Conservation (phyloP, 1,140 invertebrate genomes). For the Metaphire vulgaris region DNA sequence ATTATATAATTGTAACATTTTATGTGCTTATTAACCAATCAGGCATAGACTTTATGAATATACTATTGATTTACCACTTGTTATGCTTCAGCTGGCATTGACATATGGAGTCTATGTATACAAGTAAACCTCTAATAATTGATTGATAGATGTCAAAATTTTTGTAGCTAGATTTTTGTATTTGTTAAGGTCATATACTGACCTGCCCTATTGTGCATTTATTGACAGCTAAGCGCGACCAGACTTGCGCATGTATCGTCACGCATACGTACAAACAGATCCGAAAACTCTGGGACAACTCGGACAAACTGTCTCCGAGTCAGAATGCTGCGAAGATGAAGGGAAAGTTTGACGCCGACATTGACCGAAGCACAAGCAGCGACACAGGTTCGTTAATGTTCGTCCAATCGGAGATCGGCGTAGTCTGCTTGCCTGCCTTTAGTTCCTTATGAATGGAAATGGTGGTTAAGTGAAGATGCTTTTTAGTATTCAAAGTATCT, state of each 20-base stretch:
- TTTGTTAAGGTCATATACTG: too few species aligned
- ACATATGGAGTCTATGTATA: too few species aligned
- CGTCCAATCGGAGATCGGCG: background rate
- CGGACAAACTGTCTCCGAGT: slow-evolving; percentile 43
- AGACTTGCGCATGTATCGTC: slow-evolving; percentile 50
- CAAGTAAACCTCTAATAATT: too few species aligned
- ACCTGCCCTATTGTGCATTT: too few species aligned
- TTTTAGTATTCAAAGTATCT: background rate
- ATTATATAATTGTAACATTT: too few species aligned
- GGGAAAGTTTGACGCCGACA: slow-evolving; percentile 28
- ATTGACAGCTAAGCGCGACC: slow-evolving; percentile 44
- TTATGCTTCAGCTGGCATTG: too few species aligned
- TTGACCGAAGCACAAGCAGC: slow-evolving; percentile 31
- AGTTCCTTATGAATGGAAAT: background rate
- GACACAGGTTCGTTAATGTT: slow-evolving; percentile 21
- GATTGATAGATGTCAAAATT: too few species aligned
- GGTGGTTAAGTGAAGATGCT: background rate
- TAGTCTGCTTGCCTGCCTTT: background rate
- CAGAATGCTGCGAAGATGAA: background rate
- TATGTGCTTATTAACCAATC: too few species aligned
- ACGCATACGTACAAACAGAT: slow-evolving; percentile 50
- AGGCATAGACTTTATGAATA: too few species aligned
- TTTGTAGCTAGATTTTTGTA: too few species aligned
- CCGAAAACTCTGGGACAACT: slow-evolving; percentile 50
- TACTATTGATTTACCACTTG: too few species aligned